Evolutionary conservation across 2,888 invertebrate genomes (phyloP).

Genomic region (Melikaiella ostensackeni): DNA sequence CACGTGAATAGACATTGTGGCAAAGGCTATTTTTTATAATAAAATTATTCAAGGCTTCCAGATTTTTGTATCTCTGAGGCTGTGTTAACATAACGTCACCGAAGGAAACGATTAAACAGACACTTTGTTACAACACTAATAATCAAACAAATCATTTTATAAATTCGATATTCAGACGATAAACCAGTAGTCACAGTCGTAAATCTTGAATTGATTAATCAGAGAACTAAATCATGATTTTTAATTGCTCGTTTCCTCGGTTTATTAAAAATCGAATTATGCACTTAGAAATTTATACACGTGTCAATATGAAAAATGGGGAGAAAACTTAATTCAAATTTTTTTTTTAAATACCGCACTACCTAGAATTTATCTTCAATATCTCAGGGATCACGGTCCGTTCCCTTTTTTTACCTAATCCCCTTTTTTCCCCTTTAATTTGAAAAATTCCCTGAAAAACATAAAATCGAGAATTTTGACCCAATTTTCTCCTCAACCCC

Average conservation of each 20-base stretch:
- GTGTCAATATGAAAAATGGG: background rate
- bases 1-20: conserved; percentile 22
- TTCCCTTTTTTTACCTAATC: too few relatives aligned
- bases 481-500: too few relatives aligned
- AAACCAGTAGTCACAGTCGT: conserved; percentile 16
- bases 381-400: too few relatives aligned
- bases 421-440: too few relatives aligned
- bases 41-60: conserved; percentile 21
- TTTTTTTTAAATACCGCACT: too few relatives aligned
- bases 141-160: conserved; percentile 27
- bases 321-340: background rate
- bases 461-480: too few relatives aligned
- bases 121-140: background rate
- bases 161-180: conserved; percentile 14
- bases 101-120: background rate
- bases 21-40: conserved; percentile 4
- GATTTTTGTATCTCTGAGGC: conserved; percentile 18
- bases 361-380: too few relatives aligned
- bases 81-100: background rate
- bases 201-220: conserved; percentile 27
- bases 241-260: conserved; percentile 24
- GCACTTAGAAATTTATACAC: background rate
- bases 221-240: conserved; percentile 5
- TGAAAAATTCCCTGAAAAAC: too few relatives aligned
- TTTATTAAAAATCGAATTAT: conserved; percentile 33